Base-by-base conservation (phyloP, 1,140 invertebrate species). In the Idris sp. region DNA sequence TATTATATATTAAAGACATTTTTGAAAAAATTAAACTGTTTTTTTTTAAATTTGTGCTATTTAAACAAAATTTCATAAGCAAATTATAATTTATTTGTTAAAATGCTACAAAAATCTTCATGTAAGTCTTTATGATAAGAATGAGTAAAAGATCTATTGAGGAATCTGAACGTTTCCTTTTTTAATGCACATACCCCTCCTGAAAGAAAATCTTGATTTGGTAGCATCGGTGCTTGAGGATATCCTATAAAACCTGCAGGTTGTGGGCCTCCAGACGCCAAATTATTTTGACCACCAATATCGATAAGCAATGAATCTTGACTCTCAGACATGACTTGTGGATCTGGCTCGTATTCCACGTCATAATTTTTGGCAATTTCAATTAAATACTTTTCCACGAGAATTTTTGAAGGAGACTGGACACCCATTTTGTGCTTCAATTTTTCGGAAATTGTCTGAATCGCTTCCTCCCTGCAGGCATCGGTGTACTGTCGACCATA, bases 281-380 rank as follows among this genome's bases (percentile, higher is more conserved):
- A 87, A 83, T 91, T 91, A 72, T 91, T 91, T 64, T 87, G 82
- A 5, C 79, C 79, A 26, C 84, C 91, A 53, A 95, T 89, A 81
- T 97, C 96, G 79, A 97, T 96, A 33, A 98, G 83, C 74, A 95
- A 79, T 16, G 92, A 91, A 86, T 96, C 95, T 76, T 93, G 90
- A 72, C 95, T 94, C 73, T 96, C 94, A 58, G 92, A 90, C 93
- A 98, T 95, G 7, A 97, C 90, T 87, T 95, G 93, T 72, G 95
- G 93, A 91, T 98, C 97, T 10, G 97, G 96, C 74, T 95, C 93
- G 85, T 98, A 99, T 36, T 93, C 91, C 36, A 98, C 91, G 85
- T 96, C 94, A 80, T 97, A 97, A 84, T 95, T 96, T 82, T 96
- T 98, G 2, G 98, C 96, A 76, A 99, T 99, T 88, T 99, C 98